Conservation (phyloP, 2,113 vertebrate genomes). For the Heterocephalus glaber region DNA sequence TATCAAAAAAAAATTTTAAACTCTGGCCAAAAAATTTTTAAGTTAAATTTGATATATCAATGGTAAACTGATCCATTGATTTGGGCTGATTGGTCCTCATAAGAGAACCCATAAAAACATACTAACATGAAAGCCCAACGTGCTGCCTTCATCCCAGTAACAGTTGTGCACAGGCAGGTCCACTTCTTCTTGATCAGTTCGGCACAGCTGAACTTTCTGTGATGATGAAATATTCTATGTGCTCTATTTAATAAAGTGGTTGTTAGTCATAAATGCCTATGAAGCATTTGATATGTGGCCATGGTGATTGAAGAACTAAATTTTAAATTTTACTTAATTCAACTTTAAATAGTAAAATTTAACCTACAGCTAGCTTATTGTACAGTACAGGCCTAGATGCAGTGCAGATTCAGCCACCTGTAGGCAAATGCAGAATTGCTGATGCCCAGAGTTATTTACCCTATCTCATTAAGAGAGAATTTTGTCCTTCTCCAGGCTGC, state of each 20-base stretch:
- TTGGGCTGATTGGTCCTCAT: not conserved
- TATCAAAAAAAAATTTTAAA: not conserved
- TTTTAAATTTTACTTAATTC: not conserved
- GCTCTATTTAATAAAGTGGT: not conserved
- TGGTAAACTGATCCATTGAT: not conserved
- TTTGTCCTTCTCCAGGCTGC: not conserved
- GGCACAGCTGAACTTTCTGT: not conserved
- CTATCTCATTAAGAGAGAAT: not conserved
- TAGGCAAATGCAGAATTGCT: not conserved
- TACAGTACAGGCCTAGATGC: not conserved
- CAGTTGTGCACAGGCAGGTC: not conserved
- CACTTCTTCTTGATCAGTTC: not conserved
- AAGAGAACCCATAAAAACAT: not conserved
- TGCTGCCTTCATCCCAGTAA: not conserved
- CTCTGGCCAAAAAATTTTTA: slow-evolving; percentile 6
- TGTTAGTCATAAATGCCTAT: not conserved
- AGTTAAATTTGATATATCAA: slow-evolving; percentile 30
- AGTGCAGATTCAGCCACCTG: not conserved
- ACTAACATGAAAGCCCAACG: not conserved
- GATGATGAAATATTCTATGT: not conserved
- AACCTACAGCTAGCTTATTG: not conserved
- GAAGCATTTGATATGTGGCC: not conserved
- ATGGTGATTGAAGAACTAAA: not conserved
- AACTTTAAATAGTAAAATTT: not conserved
- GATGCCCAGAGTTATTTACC: not conserved